Conservation (phyloP, 1,140 invertebrate genomes). For the Pissodes strobi region DNA sequence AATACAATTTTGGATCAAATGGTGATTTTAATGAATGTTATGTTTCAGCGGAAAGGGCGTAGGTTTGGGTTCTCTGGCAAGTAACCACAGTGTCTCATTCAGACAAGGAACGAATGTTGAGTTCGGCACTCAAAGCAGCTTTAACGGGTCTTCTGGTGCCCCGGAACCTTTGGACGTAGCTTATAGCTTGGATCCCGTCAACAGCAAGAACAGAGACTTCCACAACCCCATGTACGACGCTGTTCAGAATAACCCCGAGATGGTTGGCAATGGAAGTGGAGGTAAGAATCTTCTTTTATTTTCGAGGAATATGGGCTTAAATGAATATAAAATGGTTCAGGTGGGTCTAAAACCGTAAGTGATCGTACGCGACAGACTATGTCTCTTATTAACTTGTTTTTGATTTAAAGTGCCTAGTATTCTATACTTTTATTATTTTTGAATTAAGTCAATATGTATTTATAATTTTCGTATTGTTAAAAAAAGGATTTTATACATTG, state of each 20-base stretch:
- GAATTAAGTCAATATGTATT: too few species aligned
- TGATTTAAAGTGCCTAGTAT: too few species aligned
- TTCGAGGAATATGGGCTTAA: not conserved
- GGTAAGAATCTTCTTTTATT: slow-evolving; percentile 42
- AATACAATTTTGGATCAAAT: too few species aligned
- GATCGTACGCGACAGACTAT: too few species aligned
- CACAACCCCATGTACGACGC: slow-evolving; percentile 96
- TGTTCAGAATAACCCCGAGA: slow-evolving; percentile 63
- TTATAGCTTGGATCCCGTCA: slow-evolving; percentile 74
- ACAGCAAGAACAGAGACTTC: slow-evolving; percentile 83
- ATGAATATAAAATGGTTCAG: too few species aligned
- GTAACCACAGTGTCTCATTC: slow-evolving; percentile 93
- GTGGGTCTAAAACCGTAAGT: too few species aligned
- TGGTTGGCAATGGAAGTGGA: slow-evolving; percentile 63
- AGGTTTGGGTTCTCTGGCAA: slow-evolving; percentile 74
- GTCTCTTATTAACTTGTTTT: too few species aligned
- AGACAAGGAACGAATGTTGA: slow-evolving; percentile 92
- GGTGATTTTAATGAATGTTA: too few species aligned
- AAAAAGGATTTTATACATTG: too few species aligned
- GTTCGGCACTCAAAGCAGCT: slow-evolving; percentile 72
- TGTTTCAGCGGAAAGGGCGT: slow-evolving; percentile 69
- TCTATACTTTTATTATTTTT: too few species aligned
- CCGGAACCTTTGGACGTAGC: slow-evolving; percentile 68
- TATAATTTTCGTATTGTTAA: too few species aligned
- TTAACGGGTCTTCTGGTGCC: slow-evolving; percentile 49